Evolutionary conservation across 2,888 invertebrate species (phyloP).

Genomic region (Helleia helle): DNA sequence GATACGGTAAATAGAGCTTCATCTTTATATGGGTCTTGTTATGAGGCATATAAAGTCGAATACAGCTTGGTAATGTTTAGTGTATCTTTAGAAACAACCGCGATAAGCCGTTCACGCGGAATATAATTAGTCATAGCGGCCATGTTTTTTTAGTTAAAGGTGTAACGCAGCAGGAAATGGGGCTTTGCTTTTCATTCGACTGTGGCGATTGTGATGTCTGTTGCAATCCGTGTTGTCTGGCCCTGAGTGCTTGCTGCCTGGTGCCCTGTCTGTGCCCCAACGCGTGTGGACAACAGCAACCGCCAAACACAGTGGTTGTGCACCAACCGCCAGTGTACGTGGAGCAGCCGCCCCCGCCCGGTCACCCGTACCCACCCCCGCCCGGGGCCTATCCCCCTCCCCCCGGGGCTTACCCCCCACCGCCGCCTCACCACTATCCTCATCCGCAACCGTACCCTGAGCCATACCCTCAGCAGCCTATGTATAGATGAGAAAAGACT

Average conservation of each 20-base stretch:
- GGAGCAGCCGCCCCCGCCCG: constrained; percentile 39
- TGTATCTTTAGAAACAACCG: constrained; percentile 2
- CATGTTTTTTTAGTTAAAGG: constrained; percentile 40
- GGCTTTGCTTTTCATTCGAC: constrained; percentile 57
- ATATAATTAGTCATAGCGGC: constrained; percentile 14
- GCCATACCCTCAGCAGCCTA: constrained; percentile 12
- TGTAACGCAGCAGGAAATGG: constrained; percentile 40
- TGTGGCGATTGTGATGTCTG: constrained; percentile 57
- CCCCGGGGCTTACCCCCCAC: constrained; percentile 24
- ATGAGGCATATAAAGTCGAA: constrained; percentile 11
- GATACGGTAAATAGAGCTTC: constrained; percentile 12
- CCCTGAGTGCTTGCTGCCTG: constrained; percentile 57
- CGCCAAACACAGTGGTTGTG: constrained; percentile 44
- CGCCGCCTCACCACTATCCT: constrained; percentile 16
- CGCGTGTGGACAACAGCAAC: constrained; percentile 56
- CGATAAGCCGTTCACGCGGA: constrained; percentile 17
- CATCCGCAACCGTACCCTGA: constrained; percentile 9
- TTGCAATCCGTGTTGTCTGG: constrained; percentile 60
- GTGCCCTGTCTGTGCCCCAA: constrained; percentile 61
- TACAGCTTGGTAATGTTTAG: constrained; percentile 3
- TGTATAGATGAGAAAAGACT: constrained; percentile 37
- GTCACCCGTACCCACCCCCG: constrained; percentile 31
- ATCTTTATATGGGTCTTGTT: constrained; percentile 11
- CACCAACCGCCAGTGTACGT: constrained; percentile 51
- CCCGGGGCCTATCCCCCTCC: constrained; percentile 27